Evolutionary conservation across 2,797 vertebrate genomes (phyloP), one percentile per base, ranked within the genome.

Genomic region (Varecia variegata): DNA sequence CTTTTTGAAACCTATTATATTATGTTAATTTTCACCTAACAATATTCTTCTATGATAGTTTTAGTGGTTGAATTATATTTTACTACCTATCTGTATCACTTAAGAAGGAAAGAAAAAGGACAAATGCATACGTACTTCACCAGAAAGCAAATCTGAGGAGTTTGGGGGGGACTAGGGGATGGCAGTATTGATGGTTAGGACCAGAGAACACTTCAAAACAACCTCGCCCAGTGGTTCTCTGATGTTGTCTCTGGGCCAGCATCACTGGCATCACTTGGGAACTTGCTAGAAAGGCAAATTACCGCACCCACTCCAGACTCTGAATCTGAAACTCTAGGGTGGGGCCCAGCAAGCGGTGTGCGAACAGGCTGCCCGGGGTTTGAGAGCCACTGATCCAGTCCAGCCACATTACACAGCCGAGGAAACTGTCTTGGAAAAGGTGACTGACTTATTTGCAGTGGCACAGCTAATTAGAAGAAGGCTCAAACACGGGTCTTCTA

Each of bases 11-110:
- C 25, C 40, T 82, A 52, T 50, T 80, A 13, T 82, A 52, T 11
- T 83, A 12, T 54, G 43, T 35, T 40, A 50, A 71, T 85, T 56
- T 93, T 85, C 54, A 68, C 0, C 15, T 54, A 73, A 65, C 40
- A 83, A 25, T 94, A 45, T 60, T 88, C 15, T 95, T 54, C 85
- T 93, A 45, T 40, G 40, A 50, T 30, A 79, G 68, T 83, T 88
- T 77, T 45, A 92, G 92, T 71, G 40, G n/a, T 15, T 74, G 20
- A 7, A n/a, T 52, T 95, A 82, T 38, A 74, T 82, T 92, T 95
- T 21, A 47, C 32, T 76, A 60, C 65, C 52, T 8, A 52, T 65
- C 60, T 38, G 0, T 67, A 47, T 67, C n/a, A 25, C 9, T n/a
- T 79, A 18, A 50, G n/a, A 30, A 2, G 58, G 15, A n/a, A 8